These are phyloP conservation scores for Danio aesculapii DNA, from an alignment of 2,797 vertebrate genomes.

Conservation along the genomic window DNA sequence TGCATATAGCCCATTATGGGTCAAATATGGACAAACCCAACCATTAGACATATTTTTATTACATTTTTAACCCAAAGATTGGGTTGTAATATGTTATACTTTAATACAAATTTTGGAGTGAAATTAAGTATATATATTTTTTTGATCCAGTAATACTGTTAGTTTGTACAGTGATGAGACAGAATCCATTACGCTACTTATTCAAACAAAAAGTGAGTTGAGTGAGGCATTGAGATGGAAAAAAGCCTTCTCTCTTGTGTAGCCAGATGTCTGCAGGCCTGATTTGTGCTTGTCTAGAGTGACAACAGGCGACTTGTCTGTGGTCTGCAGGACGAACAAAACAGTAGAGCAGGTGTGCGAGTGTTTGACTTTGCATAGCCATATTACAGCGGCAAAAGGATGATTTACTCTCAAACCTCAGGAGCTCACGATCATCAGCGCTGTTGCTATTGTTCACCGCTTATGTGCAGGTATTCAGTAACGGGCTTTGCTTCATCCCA, in stretches of 20 bases:
- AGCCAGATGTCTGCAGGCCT: slow-evolving; percentile 67
- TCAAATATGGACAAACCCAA: too few species aligned
- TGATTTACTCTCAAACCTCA: slow-evolving; percentile 57
- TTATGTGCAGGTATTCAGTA: slow-evolving; percentile 74
- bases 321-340: slow-evolving; percentile 73
- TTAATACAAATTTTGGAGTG: not conserved
- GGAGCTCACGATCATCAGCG: slow-evolving; percentile 56
- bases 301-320: slow-evolving; percentile 81
- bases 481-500: slow-evolving; percentile 68
- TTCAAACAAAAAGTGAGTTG: slow-evolving; percentile 60
- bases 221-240: slow-evolving; percentile 66
- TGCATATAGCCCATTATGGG: too few species aligned
- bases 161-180: not conserved
- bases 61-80: too few species aligned
- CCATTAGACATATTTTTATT: too few species aligned
- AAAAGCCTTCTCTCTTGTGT: slow-evolving; percentile 71
- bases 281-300: slow-evolving; percentile 57
- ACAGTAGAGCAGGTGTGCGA: slow-evolving; percentile 77
- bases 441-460: slow-evolving; percentile 70
- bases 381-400: slow-evolving; percentile 65
- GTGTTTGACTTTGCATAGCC: slow-evolving; percentile 82
- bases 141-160: not conserved
- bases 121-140: not conserved
- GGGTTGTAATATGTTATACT: too few species aligned
- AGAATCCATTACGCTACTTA: not conserved